Evolutionary conservation across 2,113 vertebrate species (phyloP).

Genomic region (Coturnix japonica): DNA sequence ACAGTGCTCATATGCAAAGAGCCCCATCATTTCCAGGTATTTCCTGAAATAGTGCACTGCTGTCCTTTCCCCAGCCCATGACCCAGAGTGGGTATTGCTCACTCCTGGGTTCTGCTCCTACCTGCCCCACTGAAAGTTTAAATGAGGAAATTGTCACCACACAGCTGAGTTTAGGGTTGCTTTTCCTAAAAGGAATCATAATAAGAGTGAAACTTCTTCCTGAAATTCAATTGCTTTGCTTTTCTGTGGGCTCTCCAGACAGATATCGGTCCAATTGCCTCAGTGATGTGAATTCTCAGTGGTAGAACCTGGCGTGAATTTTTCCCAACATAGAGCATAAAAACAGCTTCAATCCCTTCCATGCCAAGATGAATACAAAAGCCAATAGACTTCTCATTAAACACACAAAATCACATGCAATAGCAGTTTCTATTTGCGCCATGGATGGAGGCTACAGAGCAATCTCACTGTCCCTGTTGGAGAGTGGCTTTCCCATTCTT

Average conservation of each 20-base stretch:
- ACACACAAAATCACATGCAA: not conserved
- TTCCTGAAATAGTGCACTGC: constrained; percentile 44
- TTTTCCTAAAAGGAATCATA: not conserved
- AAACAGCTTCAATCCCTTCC: not conserved
- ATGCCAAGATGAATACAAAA: not conserved
- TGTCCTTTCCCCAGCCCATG: constrained; percentile 21
- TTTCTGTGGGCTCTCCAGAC: not conserved
- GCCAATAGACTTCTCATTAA: not conserved
- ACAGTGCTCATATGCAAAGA: constrained; percentile 11
- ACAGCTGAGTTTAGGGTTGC: not conserved
- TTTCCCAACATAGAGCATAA: not conserved
- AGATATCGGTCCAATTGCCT: not conserved
- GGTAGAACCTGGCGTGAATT: not conserved
- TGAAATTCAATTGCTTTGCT: not conserved
- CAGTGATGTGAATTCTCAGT: not conserved
- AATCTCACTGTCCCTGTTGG: not conserved
- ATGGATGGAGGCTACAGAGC: not conserved
- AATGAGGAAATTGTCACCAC: constrained; percentile 7
- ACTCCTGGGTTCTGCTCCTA: constrained; percentile 39
- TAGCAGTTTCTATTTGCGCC: not conserved
- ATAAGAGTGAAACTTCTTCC: not conserved
- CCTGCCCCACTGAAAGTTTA: constrained; percentile 16
- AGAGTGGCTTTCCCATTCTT: not conserved
- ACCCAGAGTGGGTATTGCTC: constrained; percentile 39
- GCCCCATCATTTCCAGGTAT: constrained; percentile 53